Evolutionary conservation across 1,140 invertebrate species (phyloP).

Genomic region (Leptinotarsa defecta): DNA sequence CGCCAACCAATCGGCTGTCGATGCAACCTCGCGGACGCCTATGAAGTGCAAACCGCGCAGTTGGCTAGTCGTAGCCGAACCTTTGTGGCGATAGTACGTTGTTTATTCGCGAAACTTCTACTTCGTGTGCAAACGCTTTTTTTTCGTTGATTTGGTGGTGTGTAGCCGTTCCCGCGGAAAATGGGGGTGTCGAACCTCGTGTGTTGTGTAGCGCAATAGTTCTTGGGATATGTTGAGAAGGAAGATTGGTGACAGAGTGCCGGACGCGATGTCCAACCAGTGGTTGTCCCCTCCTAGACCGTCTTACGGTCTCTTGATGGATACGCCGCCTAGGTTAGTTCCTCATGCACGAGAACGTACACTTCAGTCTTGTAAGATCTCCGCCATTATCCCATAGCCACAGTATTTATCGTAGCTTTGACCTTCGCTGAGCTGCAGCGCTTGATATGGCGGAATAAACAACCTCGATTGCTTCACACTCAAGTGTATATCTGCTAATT

Average conservation of each 20-base stretch:
- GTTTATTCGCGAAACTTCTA: not conserved
- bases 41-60: constrained; percentile 15
- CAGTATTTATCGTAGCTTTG: constrained; percentile 19
- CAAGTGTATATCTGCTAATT: not conserved
- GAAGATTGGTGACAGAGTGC: not conserved
- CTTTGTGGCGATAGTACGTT: not conserved
- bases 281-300: constrained; percentile 40
- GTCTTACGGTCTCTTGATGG: constrained; percentile 39
- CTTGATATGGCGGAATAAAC: constrained; percentile 27
- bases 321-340: constrained; percentile 44
- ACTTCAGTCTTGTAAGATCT: too few relatives aligned
- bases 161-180: too few relatives aligned
- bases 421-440: constrained; percentile 10
- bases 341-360: not conserved
- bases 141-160: too few relatives aligned
- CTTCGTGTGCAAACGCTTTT: too few relatives aligned
- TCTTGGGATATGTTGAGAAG: constrained; percentile 7
- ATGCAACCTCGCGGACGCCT: not conserved
- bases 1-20: not conserved
- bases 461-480: not conserved
- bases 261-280: constrained; percentile 29
- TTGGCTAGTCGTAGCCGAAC: constrained; percentile 22
- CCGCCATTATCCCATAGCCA: not conserved
- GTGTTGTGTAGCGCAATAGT: not conserved
- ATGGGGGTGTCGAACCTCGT: not conserved